Conservation (phyloP, 2,797 vertebrate genomes). For the Acipenser ruthenus region DNA sequence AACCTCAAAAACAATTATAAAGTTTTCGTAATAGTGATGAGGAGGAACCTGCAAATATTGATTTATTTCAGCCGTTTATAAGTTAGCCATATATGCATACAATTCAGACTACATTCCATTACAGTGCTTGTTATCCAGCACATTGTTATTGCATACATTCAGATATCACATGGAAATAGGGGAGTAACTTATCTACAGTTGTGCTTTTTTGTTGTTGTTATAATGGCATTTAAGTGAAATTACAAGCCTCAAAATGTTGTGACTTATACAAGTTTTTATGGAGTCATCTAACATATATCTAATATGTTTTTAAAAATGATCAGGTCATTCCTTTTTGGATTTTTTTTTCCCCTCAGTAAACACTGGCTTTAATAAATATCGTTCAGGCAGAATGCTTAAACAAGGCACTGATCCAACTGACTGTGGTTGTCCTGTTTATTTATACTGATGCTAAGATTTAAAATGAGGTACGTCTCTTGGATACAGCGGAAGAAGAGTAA, state of each 20-base stretch:
- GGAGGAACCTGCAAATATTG: too few species aligned
- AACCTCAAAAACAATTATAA: too few species aligned
- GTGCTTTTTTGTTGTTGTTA: slow-evolving; percentile 13
- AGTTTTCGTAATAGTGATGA: too few species aligned
- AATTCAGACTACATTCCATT: too few species aligned
- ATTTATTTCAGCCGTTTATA: too few species aligned
- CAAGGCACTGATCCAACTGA: slow-evolving; percentile 52
- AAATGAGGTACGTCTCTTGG: slow-evolving; percentile 42
- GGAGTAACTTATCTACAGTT: slow-evolving; percentile 29
- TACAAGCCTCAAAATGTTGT: background rate
- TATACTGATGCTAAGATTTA: slow-evolving; percentile 58
- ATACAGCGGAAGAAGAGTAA: slow-evolving; percentile 56
- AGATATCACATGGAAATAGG: slow-evolving; percentile 42
- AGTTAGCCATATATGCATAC: too few species aligned
- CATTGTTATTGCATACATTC: slow-evolving; percentile 28
- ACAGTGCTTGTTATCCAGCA: background rate
- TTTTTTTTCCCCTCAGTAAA: slow-evolving; percentile 37
- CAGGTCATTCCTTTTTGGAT: slow-evolving; percentile 49
- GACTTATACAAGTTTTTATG: background rate
- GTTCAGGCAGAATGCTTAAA: slow-evolving; percentile 58
- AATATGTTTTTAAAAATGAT: slow-evolving; percentile 44
- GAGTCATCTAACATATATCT: slow-evolving; percentile 5
- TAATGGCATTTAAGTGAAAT: too few species aligned
- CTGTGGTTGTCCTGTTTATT: slow-evolving; percentile 71
- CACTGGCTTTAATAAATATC: slow-evolving; percentile 55